Evolutionary conservation across 2,797 vertebrate genomes (phyloP).

Genomic region (Setipinna tenuifilis): DNA sequence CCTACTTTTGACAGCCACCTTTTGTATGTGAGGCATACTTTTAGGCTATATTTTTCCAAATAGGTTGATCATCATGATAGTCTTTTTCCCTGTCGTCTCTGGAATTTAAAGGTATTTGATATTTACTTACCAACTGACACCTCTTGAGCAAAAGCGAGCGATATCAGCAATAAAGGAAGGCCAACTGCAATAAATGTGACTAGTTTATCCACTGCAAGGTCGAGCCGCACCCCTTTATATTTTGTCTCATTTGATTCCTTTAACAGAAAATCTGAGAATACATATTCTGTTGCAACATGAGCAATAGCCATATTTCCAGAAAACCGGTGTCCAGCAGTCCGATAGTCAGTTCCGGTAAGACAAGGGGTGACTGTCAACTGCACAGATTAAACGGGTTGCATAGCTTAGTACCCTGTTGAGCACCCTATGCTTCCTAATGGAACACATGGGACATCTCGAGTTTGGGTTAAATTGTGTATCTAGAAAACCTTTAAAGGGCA

Average conservation of each 20-base stretch:
- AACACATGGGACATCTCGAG: too few relatives aligned
- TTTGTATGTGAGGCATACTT: background rate
- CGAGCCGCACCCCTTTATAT: constrained; percentile 89
- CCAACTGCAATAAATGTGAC: constrained; percentile 90
- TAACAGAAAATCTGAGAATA: constrained; percentile 93
- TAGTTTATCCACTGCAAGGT: constrained; percentile 91
- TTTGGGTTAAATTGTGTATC: too few relatives aligned
- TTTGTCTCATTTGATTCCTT: constrained; percentile 87
- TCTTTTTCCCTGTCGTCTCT: background rate
- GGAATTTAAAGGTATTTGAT: background rate
- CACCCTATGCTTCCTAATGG: too few relatives aligned
- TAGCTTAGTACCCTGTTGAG: background rate
- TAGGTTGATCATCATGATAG: background rate
- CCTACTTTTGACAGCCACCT: background rate
- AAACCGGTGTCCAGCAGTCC: background rate
- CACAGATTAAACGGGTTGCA: background rate
- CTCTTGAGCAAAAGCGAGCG: constrained; percentile 94
- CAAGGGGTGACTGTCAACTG: background rate
- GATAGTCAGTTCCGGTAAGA: constrained; percentile 7
- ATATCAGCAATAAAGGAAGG: constrained; percentile 92
- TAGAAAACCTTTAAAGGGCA: too few relatives aligned
- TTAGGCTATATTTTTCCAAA: background rate
- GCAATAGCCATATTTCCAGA: constrained; percentile 86
- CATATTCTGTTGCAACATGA: constrained; percentile 91
- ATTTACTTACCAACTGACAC: constrained; percentile 88